phyloP scores from a whole-genome alignment of 35 echinoderm and acorn worm genomes.

The Amphiura filiformis region DNA sequence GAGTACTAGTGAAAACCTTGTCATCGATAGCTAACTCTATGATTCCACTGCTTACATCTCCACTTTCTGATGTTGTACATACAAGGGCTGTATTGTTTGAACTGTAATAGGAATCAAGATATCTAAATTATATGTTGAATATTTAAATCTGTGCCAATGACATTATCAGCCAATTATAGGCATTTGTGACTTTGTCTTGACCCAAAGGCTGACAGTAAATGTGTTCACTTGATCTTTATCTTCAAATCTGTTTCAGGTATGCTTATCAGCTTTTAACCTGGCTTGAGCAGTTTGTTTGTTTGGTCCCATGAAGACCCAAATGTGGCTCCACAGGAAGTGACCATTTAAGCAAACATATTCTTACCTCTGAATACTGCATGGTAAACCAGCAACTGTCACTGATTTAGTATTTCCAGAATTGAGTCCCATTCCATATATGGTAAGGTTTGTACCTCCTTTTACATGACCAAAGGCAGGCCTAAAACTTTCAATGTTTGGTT shows the following conservation, averaged over 20 bases:
- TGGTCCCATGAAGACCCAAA: no score
- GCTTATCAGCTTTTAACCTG: no score
- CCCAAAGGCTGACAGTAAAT: no score
- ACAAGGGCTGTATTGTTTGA: not conserved
- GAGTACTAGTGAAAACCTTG: not conserved
- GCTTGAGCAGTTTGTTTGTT: no score
- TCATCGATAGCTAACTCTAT: not conserved
- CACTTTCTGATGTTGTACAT: not conserved
- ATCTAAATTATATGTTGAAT: no score
- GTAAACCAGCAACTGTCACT: not conserved
- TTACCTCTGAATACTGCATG: not conserved
- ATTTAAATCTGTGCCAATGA: no score
- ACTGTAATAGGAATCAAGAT: not conserved
- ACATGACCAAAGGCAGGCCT: not conserved
- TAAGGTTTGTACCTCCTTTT: not conserved
- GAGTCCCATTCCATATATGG: not conserved
- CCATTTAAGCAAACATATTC: not conserved
- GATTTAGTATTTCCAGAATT: not conserved
- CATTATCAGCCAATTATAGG: no score
- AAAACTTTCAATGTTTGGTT: not conserved
- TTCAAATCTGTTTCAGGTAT: no score
- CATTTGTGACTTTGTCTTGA: no score
- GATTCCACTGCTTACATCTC: not conserved
- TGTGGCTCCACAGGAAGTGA: no score
- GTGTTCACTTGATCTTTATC: no score